These are phyloP conservation scores for Sus scrofa DNA, from an alignment of 2,113 vertebrate genomes.

Conservation along the genomic window T2T-Sscrofa CM000820.6:39416001-39416500, in stretches of 20 bases:
- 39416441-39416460: not conserved
- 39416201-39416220: not conserved
- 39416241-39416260: fast-evolving
- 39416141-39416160: not conserved
- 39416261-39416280: not conserved
- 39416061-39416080: not conserved
- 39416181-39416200: not conserved
- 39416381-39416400: not conserved
- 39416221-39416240: not conserved
- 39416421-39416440: not conserved
- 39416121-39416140: not conserved
- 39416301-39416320: not conserved
- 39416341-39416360: not conserved
- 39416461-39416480: not conserved
- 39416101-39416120: not conserved
- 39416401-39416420: not conserved
- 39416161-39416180: not conserved
- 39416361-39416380: not conserved
- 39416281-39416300: not conserved
- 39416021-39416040: not conserved
- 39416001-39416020: not conserved
- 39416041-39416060: not conserved
- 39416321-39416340: conserved; percentile 12
- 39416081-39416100: not conserved
- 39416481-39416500: not conserved